phyloP scores from a whole-genome alignment of 1,140 invertebrate genomes.

The Popillia japonica region DNA sequence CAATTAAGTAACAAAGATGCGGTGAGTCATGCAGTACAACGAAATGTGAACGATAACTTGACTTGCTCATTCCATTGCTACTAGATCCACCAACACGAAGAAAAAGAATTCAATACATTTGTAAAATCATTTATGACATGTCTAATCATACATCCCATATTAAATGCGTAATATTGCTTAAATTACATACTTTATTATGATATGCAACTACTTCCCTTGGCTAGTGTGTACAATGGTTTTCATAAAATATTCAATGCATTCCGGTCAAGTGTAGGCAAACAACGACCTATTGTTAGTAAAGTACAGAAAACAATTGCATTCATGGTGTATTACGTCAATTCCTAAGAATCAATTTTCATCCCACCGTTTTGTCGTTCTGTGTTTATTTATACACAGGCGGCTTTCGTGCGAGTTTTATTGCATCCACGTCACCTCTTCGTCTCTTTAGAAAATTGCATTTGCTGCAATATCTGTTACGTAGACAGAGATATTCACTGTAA shows the following conservation, averaged over 20 bases:
- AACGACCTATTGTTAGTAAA: slow-evolving; percentile 9
- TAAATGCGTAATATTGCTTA: too few species aligned
- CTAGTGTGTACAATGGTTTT: background rate
- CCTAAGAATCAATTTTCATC: slow-evolving; percentile 29
- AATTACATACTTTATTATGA: too few species aligned
- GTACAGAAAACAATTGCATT: slow-evolving; percentile 29
- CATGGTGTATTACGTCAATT: slow-evolving; percentile 9
- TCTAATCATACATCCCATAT: too few species aligned
- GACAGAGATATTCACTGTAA: too few species aligned
- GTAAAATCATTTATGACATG: too few species aligned
- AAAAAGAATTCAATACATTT: too few species aligned
- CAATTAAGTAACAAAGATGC: too few species aligned
- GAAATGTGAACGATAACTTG: too few species aligned
- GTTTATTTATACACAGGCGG: background rate
- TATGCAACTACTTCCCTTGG: background rate
- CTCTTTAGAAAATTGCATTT: background rate
- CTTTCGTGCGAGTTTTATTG: background rate
- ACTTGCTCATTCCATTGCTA: too few species aligned
- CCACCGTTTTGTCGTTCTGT: slow-evolving; percentile 1
- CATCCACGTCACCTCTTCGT: background rate
- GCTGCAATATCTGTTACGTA: background rate
- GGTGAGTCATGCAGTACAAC: too few species aligned
- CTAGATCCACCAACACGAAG: too few species aligned
- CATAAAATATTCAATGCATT: slow-evolving; percentile 13
- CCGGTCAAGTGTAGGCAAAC: slow-evolving; percentile 27